These are phyloP conservation scores for Radopholus similis DNA, from an alignment of 1,140 invertebrate species.

Conservation along the genomic window DNA sequence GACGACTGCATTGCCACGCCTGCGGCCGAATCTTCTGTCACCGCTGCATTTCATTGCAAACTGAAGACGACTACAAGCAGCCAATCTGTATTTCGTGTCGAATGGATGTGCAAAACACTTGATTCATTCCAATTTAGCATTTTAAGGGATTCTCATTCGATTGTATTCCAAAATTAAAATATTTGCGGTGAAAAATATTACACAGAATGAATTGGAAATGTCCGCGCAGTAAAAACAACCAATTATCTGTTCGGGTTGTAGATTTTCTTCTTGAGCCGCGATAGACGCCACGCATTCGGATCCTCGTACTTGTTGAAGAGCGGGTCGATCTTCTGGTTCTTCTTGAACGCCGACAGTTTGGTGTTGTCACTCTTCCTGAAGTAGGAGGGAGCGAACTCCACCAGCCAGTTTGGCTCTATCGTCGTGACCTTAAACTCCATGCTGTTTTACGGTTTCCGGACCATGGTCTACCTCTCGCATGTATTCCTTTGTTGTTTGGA, in stretches of 20 bases:
- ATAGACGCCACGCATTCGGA: conserved; percentile 97
- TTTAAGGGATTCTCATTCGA: too few species aligned
- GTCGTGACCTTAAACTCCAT: conserved; percentile 69
- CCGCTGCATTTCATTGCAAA: too few species aligned
- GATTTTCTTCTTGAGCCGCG: conserved; percentile 72
- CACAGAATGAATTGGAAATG: too few species aligned
- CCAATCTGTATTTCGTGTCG: too few species aligned
- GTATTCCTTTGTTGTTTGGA: conserved; percentile 98
- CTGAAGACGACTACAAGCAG: too few species aligned
- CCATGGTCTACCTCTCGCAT: conserved; percentile 81
- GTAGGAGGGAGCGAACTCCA: conserved; percentile 97
- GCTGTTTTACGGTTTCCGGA: neutral
- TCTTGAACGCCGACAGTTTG: conserved; percentile 97
- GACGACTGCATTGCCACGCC: conserved; percentile 29
- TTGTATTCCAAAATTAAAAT: too few species aligned
- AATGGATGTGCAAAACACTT: too few species aligned
- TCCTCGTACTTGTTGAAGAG: conserved; percentile 99
- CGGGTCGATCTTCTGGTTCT: conserved; percentile 94
- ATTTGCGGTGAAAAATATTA: too few species aligned
- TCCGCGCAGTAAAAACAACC: conserved; percentile 1
- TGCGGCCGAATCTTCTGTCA: conserved; percentile 39
- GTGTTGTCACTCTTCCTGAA: conserved; percentile 99
- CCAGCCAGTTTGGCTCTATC: conserved; percentile 98
- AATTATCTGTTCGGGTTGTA: conserved; percentile 61
- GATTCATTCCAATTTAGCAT: too few species aligned